phyloP scores from a whole-genome alignment of 2,113 vertebrate genomes.

The Taxidea taxus region DNA sequence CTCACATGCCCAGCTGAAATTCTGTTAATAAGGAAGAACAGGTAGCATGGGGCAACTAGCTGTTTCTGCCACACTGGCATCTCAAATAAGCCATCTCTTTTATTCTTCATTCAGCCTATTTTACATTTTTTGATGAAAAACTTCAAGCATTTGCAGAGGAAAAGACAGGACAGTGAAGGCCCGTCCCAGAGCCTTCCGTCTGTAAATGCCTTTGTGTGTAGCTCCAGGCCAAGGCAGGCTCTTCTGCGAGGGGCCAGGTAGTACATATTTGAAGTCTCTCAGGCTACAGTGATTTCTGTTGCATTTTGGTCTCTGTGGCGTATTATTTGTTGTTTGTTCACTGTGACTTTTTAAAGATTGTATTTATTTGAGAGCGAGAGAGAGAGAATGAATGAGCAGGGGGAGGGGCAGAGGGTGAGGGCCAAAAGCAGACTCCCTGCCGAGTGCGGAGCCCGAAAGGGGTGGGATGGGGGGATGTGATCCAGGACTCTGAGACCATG shows the following conservation, averaged over 20 bases:
- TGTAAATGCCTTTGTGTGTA: rapidly evolving
- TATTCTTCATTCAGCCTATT: not conserved
- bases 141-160: not conserved
- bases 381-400: not conserved
- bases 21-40: not conserved
- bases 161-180: not conserved
- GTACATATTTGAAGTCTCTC: not conserved
- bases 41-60: rapidly evolving
- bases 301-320: not conserved
- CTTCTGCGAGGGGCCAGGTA: not conserved
- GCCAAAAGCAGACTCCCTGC: not conserved
- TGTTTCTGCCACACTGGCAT: not conserved
- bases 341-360: not conserved
- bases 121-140: not conserved
- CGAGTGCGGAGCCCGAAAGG: not conserved
- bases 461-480: not conserved
- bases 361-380: not conserved
- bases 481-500: not conserved
- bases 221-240: not conserved
- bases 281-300: not conserved
- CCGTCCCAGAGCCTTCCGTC: too few relatives aligned
- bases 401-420: not conserved
- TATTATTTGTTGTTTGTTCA: not conserved
- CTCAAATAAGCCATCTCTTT: not conserved
- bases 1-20: rapidly evolving